phyloP scores from a whole-genome alignment of 2,888 invertebrate species.

The Netelia fuscicornis region DNA sequence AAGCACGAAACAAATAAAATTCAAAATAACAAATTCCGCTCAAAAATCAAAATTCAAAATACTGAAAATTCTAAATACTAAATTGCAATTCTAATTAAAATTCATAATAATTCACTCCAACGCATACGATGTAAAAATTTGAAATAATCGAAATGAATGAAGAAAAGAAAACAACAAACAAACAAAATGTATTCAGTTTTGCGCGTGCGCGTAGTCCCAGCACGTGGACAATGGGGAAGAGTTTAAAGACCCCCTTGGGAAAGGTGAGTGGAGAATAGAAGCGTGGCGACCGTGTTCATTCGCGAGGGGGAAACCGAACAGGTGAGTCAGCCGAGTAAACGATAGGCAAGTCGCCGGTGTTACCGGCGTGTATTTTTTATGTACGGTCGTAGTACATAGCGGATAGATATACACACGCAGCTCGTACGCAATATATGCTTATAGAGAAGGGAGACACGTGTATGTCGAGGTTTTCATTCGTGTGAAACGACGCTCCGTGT shows the following conservation, averaged over 20 bases:
- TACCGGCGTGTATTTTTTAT: constrained; percentile 60
- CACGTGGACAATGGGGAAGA: constrained; percentile 71
- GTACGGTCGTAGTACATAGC: constrained; percentile 29
- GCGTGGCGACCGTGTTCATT: constrained; percentile 12
- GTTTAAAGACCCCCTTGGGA: constrained; percentile 76
- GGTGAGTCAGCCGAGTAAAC: constrained; percentile 77
- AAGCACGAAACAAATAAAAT: not conserved
- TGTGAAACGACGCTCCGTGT: constrained; percentile 60
- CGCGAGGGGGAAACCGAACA: constrained; percentile 68
- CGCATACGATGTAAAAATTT: not conserved
- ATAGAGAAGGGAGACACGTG: constrained; percentile 33
- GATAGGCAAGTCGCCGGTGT: constrained; percentile 68
- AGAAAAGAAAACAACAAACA: not conserved
- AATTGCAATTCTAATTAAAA: not conserved
- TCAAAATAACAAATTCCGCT: not conserved
- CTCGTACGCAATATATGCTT: constrained; percentile 42
- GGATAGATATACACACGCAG: constrained; percentile 25
- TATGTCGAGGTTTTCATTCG: constrained; percentile 62
- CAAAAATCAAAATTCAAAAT: no score
- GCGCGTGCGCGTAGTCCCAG: constrained; percentile 4
- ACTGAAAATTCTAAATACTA: no score
- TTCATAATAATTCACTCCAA: not conserved
- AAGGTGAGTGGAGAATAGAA: constrained; percentile 64
- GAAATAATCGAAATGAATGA: not conserved
- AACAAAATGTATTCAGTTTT: not conserved